A percentile compares a stretch with the other conserved stretches of the same genome.
Conservation (phyloP, 2,113 vertebrate genomes). For the Hystrix brachyura region DNA sequence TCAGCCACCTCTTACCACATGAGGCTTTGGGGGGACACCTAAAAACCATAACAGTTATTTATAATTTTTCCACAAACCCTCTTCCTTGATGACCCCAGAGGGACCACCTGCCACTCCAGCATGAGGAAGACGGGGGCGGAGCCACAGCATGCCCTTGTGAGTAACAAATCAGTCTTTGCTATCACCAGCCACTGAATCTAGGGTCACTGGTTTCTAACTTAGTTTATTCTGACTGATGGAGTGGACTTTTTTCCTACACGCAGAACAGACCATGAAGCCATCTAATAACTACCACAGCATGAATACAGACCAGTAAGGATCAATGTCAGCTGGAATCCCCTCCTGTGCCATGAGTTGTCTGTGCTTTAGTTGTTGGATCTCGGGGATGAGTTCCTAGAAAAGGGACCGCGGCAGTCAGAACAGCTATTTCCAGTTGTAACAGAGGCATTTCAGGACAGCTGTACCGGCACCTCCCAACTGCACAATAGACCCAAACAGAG, state of each 20-base stretch:
- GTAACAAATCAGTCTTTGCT: not conserved
- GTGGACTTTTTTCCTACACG: not conserved
- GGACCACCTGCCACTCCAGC: not conserved
- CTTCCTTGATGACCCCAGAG: not conserved
- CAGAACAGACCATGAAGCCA: not conserved
- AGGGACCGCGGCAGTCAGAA: not conserved
- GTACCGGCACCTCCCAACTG: not conserved
- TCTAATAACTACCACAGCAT: not conserved
- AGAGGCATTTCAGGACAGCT: not conserved
- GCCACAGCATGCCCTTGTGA: accelerated
- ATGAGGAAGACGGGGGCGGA: not conserved
- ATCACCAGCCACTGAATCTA: not conserved
- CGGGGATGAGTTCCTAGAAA: not conserved
- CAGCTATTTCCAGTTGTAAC: not conserved
- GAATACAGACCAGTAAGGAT: not conserved
- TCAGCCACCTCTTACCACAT: too few relatives aligned
- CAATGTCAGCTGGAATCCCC: not conserved
- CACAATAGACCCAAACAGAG: not conserved
- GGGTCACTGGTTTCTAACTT: not conserved
- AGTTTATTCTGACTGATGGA: not conserved
- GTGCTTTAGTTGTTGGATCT: not conserved
- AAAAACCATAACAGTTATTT: too few relatives aligned
- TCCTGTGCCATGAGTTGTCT: not conserved
- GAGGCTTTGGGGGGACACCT: too few relatives aligned
- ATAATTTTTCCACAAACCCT: too few relatives aligned